A percentile compares a stretch with the other conserved stretches of the same genome.
Conservation (phyloP, 1,140 invertebrate species). For the Agraylea sexmaculata region DNA sequence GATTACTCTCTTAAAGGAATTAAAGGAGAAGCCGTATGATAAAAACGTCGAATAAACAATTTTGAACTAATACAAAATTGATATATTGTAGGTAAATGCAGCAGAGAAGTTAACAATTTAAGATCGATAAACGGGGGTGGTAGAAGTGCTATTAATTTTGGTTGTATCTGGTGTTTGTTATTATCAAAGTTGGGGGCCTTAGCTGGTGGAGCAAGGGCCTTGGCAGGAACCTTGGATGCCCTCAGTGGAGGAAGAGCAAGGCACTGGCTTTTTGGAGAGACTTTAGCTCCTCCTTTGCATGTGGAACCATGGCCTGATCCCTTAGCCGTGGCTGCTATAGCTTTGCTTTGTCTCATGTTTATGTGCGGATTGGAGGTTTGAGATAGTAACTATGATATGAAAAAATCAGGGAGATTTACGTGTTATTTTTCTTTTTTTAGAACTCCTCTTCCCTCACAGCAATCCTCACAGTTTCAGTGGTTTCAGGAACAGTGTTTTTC, state of each 20-base stretch:
- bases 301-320: slow-evolving; percentile 59
- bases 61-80: not conserved
- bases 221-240: slow-evolving; percentile 52
- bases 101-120: not conserved
- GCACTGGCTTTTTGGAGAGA: slow-evolving; percentile 42
- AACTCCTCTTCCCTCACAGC: slow-evolving; percentile 25
- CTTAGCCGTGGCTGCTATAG: slow-evolving; percentile 51
- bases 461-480: slow-evolving; percentile 24
- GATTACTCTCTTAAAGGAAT: no score
- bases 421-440: slow-evolving; percentile 26
- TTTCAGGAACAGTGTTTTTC: slow-evolving; percentile 28
- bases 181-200: slow-evolving; percentile 48
- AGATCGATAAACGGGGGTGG: slow-evolving; percentile 26
- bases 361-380: slow-evolving; percentile 56
- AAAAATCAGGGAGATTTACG: no score
- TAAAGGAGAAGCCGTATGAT: not conserved
- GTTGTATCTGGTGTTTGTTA: slow-evolving; percentile 49
- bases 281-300: slow-evolving; percentile 36
- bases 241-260: slow-evolving; percentile 48
- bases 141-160: slow-evolving; percentile 36
- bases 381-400: slow-evolving; percentile 5
- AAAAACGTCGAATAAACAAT: not conserved
- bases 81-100: not conserved
- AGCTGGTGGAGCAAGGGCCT: slow-evolving; percentile 46
- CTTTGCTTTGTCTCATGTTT: slow-evolving; percentile 52